Evolutionary conservation across 2,113 vertebrate species (phyloP).

Genomic region (Gobio gobio): DNA sequence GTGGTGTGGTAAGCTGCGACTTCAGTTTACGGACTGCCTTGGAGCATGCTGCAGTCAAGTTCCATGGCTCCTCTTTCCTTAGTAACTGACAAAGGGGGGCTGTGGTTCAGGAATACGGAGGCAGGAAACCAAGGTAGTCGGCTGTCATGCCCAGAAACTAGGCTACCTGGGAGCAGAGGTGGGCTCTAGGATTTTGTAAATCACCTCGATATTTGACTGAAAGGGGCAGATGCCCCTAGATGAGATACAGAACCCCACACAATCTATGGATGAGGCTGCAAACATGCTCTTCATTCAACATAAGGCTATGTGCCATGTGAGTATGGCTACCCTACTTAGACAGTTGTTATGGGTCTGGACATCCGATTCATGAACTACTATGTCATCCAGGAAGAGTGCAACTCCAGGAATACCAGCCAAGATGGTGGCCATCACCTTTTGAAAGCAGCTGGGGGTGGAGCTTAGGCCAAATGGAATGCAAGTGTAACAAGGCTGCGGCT

Average conservation of each 20-base stretch:
- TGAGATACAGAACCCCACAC: constrained; percentile 15
- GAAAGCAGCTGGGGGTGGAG: no score
- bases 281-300: not conserved
- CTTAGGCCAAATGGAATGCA: no score
- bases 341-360: no score
- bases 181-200: not conserved
- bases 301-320: no score
- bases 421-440: no score
- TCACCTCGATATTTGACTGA: constrained; percentile 30
- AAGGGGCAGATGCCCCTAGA: not conserved
- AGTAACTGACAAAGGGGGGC: constrained; percentile 7
- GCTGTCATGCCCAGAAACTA: constrained; percentile 23
- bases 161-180: not conserved
- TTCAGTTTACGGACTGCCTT: not conserved
- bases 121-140: constrained; percentile 31
- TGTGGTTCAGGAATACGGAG: not conserved
- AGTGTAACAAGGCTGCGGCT: no score
- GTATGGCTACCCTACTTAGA: no score
- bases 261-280: not conserved
- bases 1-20: not conserved
- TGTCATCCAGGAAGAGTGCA: no score
- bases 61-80: constrained; percentile 4
- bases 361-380: no score
- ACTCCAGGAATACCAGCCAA: no score
- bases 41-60: not conserved